Percentiles rank a stretch among this genome's conserved stretches.
Evolutionary conservation across 2,113 vertebrate species (phyloP).

Genomic region (Indri indri): DNA sequence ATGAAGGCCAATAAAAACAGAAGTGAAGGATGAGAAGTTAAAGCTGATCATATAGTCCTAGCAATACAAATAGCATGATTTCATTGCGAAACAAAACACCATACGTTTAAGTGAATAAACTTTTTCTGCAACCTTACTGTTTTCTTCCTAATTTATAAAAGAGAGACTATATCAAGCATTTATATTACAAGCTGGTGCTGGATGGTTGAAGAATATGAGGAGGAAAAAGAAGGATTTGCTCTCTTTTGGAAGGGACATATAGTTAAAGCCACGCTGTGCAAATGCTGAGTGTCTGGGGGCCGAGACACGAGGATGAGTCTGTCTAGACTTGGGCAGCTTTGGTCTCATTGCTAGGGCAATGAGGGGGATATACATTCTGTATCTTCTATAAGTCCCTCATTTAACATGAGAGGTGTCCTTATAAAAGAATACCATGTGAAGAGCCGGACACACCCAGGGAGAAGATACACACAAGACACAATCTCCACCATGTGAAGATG

Average conservation of each 20-base stretch:
- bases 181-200: neutral
- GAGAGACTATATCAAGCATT: neutral
- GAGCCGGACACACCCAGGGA: neutral
- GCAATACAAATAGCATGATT: neutral
- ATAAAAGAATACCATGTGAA: neutral
- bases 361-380: neutral
- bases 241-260: neutral
- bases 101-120: neutral
- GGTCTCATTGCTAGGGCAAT: neutral
- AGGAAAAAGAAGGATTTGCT: neutral
- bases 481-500: neutral
- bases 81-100: neutral
- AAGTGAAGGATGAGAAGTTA: neutral
- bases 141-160: neutral
- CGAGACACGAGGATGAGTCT: neutral
- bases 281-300: neutral
- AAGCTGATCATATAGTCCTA: neutral
- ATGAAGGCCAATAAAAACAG: neutral
- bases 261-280: neutral
- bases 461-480: neutral
- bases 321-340: neutral
- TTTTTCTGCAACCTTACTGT: neutral
- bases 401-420: neutral
- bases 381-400: neutral
- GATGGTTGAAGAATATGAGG: neutral